Evolutionary conservation across 2,888 invertebrate genomes (phyloP).

Genomic region (Eilema griseolum): DNA sequence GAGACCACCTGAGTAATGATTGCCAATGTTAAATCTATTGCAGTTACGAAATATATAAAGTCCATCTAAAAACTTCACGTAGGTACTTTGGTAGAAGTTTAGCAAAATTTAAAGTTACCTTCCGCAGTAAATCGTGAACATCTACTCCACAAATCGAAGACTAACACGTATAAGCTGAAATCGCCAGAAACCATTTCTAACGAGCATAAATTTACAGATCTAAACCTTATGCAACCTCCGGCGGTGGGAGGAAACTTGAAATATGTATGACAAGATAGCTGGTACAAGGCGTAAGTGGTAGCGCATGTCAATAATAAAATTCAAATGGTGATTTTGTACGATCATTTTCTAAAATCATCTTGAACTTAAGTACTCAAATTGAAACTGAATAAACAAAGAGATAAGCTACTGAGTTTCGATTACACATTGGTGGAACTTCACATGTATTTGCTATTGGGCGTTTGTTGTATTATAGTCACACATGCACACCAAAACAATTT

Average conservation of each 20-base stretch:
- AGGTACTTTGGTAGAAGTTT: not conserved
- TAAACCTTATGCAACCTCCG: constrained; percentile 54
- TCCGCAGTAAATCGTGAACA: constrained; percentile 3
- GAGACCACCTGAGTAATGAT: not conserved
- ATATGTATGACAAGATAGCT: constrained; percentile 50
- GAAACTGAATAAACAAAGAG: not conserved
- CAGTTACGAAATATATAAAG: not conserved
- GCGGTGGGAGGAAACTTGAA: constrained; percentile 52
- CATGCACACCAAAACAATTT: too few relatives aligned
- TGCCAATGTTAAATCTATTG: not conserved
- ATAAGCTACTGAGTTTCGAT: too few relatives aligned
- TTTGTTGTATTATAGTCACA: too few relatives aligned
- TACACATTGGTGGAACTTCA: too few relatives aligned
- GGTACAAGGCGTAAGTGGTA: constrained; percentile 26
- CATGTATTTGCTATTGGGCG: too few relatives aligned
- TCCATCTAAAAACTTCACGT: not conserved
- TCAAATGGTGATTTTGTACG: too few relatives aligned
- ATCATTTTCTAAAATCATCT: not conserved
- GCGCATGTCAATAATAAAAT: constrained; percentile 21
- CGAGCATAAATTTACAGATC: constrained; percentile 56
- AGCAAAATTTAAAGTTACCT: not conserved
- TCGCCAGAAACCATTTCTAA: constrained; percentile 53
- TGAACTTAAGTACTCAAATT: not conserved
- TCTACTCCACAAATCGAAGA: constrained; percentile 14
- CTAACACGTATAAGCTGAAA: constrained; percentile 57